A percentile compares a stretch with the other conserved stretches of the same genome.
Evolutionary conservation across 2,797 vertebrate species (phyloP).

Genomic region (Neosilurus hyrtlii): DNA sequence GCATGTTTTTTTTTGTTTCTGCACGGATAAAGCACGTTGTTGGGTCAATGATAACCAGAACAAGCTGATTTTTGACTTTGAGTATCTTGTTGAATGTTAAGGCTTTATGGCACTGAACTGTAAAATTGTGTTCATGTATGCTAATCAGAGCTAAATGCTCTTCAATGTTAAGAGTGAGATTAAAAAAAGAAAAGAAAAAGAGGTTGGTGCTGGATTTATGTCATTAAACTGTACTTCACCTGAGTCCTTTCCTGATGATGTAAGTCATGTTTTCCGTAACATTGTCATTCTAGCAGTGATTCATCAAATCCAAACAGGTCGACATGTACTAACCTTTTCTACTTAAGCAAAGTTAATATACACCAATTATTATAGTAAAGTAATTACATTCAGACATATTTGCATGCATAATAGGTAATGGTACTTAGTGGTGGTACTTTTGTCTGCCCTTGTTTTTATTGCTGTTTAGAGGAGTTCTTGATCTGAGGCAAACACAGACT

Average conservation of each 20-base stretch:
- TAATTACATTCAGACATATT: background rate
- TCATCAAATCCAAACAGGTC: background rate
- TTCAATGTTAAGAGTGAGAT: background rate
- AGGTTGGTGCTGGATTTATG: background rate
- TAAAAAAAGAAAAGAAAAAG: background rate
- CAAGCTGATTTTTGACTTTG: conserved; percentile 9
- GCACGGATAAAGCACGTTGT: conserved; percentile 29
- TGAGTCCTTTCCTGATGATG: conserved; percentile 6
- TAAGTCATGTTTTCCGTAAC: background rate
- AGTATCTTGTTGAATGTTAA: background rate
- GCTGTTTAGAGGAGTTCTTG: conserved; percentile 14
- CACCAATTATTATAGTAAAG: background rate
- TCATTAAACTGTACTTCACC: background rate
- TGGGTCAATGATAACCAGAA: conserved; percentile 36
- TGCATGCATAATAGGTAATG: background rate
- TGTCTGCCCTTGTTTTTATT: conserved; percentile 18
- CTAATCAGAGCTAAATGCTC: conserved; percentile 6
- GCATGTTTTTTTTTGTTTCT: conserved; percentile 27
- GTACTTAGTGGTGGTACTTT: background rate
- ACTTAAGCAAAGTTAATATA: background rate
- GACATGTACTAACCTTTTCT: background rate
- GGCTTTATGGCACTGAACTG: background rate
- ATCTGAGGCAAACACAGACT: background rate
- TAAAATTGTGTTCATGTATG: background rate
- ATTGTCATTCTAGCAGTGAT: background rate